These are phyloP conservation scores for Paralvinella palmiformis DNA, from an alignment of 1,140 invertebrate species.

Conservation along the genomic window DNA sequence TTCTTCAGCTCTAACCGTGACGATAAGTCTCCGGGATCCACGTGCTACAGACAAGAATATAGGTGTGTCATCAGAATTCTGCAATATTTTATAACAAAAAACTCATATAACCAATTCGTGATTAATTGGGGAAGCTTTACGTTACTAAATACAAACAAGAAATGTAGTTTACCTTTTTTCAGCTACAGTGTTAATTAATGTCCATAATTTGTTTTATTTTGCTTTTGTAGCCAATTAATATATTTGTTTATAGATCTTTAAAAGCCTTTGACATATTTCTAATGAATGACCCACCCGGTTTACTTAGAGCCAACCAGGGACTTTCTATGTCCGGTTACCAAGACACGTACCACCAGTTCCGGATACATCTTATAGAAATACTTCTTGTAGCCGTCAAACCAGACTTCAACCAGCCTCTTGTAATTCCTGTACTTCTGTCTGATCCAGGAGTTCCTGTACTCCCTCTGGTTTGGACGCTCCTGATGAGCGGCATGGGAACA, in stretches of 20 bases:
- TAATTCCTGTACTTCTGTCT: background rate
- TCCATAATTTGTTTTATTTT: background rate
- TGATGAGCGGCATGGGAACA: conserved; percentile 12
- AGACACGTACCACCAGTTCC: background rate
- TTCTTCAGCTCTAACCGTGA: conserved; percentile 1
- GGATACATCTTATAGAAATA: conserved; percentile 4
- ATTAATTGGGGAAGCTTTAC: background rate
- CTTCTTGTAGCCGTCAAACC: background rate
- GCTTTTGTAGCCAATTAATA: background rate
- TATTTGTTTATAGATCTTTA: background rate
- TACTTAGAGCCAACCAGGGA: background rate
- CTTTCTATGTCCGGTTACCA: background rate
- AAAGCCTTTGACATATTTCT: background rate
- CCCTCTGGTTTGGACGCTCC: background rate
- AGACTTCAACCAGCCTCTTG: conserved; percentile 1
- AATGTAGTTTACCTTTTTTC: background rate
- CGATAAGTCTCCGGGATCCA: background rate
- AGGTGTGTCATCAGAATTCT: background rate
- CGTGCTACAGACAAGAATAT: background rate
- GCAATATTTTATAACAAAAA: background rate
- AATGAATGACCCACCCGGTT: background rate
- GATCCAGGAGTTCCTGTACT: conserved; percentile 2
- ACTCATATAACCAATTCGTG: background rate
- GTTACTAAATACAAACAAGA: background rate
- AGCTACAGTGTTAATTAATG: background rate